These are phyloP conservation scores for Microctenopoma lineatum DNA, from an alignment of 2,797 vertebrate species.

Conservation along the genomic window DNA sequence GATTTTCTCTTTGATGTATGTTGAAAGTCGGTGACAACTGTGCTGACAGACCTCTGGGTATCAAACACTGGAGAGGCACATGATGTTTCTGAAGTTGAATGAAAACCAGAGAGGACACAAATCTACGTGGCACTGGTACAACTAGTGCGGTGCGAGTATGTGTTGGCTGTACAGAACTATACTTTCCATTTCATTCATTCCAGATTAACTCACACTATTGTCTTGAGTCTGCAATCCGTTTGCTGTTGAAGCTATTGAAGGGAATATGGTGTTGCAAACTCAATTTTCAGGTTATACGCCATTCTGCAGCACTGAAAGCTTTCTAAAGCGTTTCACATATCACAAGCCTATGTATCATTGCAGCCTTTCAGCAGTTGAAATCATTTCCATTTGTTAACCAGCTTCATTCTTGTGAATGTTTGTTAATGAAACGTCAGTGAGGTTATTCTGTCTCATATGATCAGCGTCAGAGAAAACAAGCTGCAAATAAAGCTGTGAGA, in stretches of 20 bases:
- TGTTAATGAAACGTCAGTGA: background rate
- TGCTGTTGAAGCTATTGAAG: conserved; percentile 6
- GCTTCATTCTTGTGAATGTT: background rate
- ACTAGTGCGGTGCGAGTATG: background rate
- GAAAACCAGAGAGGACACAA: background rate
- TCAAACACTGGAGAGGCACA: background rate
- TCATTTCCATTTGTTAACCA: background rate
- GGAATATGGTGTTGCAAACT: too few species aligned
- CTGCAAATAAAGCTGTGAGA: conserved; percentile 65
- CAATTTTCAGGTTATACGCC: too few species aligned
- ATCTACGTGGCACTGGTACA: background rate
- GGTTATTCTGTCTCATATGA: conserved; percentile 41
- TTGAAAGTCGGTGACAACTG: background rate
- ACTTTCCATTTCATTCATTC: conserved; percentile 18
- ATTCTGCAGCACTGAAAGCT: too few species aligned
- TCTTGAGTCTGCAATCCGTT: background rate
- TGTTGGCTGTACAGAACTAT: conserved; percentile 3
- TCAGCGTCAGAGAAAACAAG: conserved; percentile 7
- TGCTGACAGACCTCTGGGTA: background rate
- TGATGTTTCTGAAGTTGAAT: background rate
- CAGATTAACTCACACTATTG: conserved; percentile 18
- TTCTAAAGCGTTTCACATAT: background rate
- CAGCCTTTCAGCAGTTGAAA: background rate
- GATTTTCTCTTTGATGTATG: background rate
- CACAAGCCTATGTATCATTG: background rate